Evolutionary conservation across 2,113 vertebrate species (phyloP).

Genomic region (Barnardius zonarius): DNA sequence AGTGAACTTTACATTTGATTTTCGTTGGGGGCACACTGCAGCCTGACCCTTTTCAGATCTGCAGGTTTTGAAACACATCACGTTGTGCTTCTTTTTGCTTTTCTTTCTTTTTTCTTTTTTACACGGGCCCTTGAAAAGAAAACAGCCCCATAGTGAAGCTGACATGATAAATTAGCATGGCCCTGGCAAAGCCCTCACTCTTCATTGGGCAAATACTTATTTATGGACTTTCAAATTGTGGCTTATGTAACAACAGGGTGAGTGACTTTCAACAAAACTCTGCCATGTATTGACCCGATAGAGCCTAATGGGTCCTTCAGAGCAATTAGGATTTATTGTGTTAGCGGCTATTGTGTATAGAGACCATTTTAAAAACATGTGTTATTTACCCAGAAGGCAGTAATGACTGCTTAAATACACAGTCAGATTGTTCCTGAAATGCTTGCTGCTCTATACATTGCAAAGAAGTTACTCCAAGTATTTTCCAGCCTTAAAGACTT

Average conservation of each 20-base stretch:
- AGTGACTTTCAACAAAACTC: slow-evolving; percentile 55
- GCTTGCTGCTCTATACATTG: background rate
- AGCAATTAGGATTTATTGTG: slow-evolving; percentile 71
- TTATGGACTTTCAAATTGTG: slow-evolving; percentile 47
- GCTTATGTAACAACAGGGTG: slow-evolving; percentile 34
- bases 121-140: slow-evolving; percentile 5
- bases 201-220: slow-evolving; percentile 65
- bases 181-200: slow-evolving; percentile 43
- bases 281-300: slow-evolving; percentile 38
- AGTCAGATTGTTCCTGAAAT: slow-evolving; percentile 23
- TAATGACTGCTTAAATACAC: slow-evolving; percentile 64
- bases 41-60: background rate
- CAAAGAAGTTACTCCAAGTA: slow-evolving; percentile 1
- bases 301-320: slow-evolving; percentile 71
- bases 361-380: slow-evolving; percentile 55
- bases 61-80: background rate
- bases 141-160: slow-evolving; percentile 11
- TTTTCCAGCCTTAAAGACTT: slow-evolving; percentile 23
- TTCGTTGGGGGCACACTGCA: background rate
- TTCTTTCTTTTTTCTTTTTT: background rate
- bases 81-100: background rate
- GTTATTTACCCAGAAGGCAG: slow-evolving; percentile 68
- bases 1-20: background rate
- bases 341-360: slow-evolving; percentile 47
- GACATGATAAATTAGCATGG: slow-evolving; percentile 65